These are phyloP conservation scores for Carollia perspicillata DNA, from an alignment of 2,113 vertebrate genomes.

Conservation along the genomic window DNA sequence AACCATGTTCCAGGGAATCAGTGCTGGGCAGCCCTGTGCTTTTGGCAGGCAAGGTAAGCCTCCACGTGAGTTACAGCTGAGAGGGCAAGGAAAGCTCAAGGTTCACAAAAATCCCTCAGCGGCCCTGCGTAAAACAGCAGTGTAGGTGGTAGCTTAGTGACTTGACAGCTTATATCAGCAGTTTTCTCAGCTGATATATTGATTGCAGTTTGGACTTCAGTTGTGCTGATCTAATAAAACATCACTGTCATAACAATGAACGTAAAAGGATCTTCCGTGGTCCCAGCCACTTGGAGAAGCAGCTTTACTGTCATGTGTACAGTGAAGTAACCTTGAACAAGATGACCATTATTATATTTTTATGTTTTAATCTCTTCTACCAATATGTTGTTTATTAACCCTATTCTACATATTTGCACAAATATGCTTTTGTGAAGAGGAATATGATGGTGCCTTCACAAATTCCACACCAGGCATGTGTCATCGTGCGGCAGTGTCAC, in stretches of 20 bases:
- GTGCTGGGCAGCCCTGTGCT: not conserved
- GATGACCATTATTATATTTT: constrained; percentile 64
- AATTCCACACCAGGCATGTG: constrained; percentile 12
- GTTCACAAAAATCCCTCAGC: constrained; percentile 29
- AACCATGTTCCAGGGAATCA: constrained; percentile 23
- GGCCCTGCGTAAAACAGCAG: constrained; percentile 56
- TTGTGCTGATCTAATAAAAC: constrained; percentile 78
- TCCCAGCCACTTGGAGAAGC: constrained; percentile 68
- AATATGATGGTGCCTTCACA: constrained; percentile 56
- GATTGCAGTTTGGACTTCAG: constrained; percentile 72
- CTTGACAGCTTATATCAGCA: constrained; percentile 77
- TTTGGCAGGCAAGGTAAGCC: constrained; percentile 35
- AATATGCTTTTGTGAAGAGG: constrained; percentile 65
- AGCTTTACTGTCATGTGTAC: constrained; percentile 31
- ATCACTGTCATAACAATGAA: constrained; percentile 52
- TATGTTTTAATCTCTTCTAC: constrained; percentile 66
- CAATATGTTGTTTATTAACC: constrained; percentile 65
- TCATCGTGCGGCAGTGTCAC: constrained; percentile 33
- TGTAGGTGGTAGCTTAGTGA: constrained; percentile 70
- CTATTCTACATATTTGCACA: constrained; percentile 37
- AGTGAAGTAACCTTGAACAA: constrained; percentile 66
- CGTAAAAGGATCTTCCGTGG: constrained; percentile 57
- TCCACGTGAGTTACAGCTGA: not conserved
- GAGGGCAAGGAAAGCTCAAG: not conserved
- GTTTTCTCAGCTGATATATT: constrained; percentile 75